phyloP scores from a whole-genome alignment of 92 coral and sea anemone genomes.

The Hydrozoanthus gracilis region DNA sequence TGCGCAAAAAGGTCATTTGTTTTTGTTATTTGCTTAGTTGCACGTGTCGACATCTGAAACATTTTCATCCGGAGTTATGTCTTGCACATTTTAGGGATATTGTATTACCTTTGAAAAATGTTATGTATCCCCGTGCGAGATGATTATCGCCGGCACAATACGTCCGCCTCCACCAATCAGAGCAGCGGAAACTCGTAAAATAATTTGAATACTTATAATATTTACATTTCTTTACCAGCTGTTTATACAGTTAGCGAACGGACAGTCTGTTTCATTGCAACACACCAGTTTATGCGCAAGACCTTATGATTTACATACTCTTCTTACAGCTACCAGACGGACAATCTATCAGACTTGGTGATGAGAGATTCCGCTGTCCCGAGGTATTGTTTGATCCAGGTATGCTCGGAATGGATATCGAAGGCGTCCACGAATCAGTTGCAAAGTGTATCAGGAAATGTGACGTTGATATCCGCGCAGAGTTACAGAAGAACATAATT shows the following conservation, averaged over 20 bases:
- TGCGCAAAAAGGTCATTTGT: too few species aligned
- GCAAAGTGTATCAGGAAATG: constrained; percentile 86
- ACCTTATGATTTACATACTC: background rate
- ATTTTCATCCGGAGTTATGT: too few species aligned
- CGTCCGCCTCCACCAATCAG: too few species aligned
- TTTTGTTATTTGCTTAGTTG: too few species aligned
- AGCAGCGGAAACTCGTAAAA: too few species aligned
- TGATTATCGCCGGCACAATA: too few species aligned
- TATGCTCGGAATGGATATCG: constrained; percentile 87
- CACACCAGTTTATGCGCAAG: background rate
- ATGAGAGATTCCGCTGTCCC: constrained; percentile 97
- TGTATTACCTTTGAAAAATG: too few species aligned
- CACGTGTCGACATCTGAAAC: too few species aligned
- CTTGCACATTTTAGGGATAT: too few species aligned
- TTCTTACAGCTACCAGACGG: constrained; percentile 91
- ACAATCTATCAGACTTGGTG: constrained; percentile 84
- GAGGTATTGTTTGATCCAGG: constrained; percentile 92
- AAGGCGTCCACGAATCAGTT: constrained; percentile 90
- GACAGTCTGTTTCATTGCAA: background rate
- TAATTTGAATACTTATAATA: too few species aligned
- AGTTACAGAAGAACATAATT: constrained; percentile 76
- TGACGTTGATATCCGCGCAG: constrained; percentile 83
- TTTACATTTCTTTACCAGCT: too few species aligned
- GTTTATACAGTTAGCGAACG: background rate
- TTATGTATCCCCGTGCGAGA: too few species aligned